phyloP scores from a whole-genome alignment of 2,113 vertebrate species.

The Eulacestoma nigropectus region DNA sequence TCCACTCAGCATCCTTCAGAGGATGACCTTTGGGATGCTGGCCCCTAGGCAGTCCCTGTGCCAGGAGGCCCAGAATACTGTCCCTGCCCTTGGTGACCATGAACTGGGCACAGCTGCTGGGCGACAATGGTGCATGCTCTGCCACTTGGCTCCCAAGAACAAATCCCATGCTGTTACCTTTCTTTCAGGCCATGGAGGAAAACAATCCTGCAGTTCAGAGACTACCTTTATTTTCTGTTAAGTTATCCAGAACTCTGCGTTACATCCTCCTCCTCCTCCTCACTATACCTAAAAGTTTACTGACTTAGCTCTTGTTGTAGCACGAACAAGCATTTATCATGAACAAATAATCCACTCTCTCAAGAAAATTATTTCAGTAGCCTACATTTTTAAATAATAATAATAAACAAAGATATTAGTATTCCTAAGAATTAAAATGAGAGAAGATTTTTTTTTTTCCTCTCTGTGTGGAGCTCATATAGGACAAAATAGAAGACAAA shows the following conservation, averaged over 20 bases:
- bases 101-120: not conserved
- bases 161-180: not conserved
- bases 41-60: not conserved
- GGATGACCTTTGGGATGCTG: not conserved
- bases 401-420: not conserved
- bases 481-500: not conserved
- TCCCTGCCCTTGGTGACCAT: not conserved
- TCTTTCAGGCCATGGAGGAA: not conserved
- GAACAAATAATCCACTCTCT: not conserved
- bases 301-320: not conserved
- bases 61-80: not conserved
- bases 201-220: not conserved
- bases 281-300: not conserved
- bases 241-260: not conserved
- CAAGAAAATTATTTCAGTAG: not conserved
- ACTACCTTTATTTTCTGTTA: not conserved
- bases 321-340: not conserved
- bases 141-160: not conserved
- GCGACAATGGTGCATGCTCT: rapidly evolving
- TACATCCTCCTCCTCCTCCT: not conserved
- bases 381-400: not conserved
- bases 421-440: not conserved
- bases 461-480: not conserved
- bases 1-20: not conserved
- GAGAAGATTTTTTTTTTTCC: not conserved